These are phyloP conservation scores for Rhodeus uyekii DNA, from an alignment of 2,797 vertebrate genomes.

Conservation along the genomic window DNA sequence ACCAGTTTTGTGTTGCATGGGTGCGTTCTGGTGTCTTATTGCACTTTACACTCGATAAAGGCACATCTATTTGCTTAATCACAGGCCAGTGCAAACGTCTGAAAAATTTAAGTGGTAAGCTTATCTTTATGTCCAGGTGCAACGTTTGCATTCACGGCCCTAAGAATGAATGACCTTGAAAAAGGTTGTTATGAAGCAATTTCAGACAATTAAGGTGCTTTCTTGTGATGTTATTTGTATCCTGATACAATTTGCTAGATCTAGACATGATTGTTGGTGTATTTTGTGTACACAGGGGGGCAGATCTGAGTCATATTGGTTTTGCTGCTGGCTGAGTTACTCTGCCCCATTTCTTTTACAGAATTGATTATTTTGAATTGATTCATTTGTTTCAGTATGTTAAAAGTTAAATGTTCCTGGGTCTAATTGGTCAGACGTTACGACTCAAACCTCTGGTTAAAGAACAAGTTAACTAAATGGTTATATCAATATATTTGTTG, in stretches of 20 bases:
- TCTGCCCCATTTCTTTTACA: neutral
- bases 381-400: neutral
- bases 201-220: neutral
- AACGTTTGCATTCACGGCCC: neutral
- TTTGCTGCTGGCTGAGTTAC: neutral
- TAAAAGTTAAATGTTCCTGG: neutral
- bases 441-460: neutral
- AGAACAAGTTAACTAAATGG: neutral
- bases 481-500: neutral
- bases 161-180: neutral
- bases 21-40: slow-evolving; percentile 28
- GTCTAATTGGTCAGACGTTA: neutral
- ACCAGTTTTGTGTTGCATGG: slow-evolving; percentile 30
- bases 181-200: neutral
- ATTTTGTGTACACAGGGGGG: slow-evolving; percentile 46
- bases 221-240: neutral
- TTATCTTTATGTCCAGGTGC: neutral
- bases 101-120: neutral
- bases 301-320: slow-evolving; percentile 43
- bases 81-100: neutral
- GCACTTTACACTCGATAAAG: slow-evolving; percentile 12
- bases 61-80: slow-evolving; percentile 9
- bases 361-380: neutral
- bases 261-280: neutral
- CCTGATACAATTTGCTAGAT: neutral